Conservation (phyloP, 2,888 invertebrate genomes). For the Eustalomyia histrio region DNA sequence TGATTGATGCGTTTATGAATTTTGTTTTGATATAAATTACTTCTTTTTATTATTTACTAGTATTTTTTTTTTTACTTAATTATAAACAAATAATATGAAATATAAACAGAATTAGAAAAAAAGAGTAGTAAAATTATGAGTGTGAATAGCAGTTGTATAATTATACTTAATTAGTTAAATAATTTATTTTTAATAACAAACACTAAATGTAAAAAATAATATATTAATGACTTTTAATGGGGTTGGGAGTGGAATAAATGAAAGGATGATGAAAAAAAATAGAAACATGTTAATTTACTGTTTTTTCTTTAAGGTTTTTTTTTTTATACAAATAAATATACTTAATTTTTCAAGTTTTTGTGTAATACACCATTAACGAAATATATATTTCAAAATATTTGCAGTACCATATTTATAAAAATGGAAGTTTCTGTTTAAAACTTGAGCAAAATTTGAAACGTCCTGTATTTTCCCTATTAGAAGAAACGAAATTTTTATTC, state of each 20-base stretch:
- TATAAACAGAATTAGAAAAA: not conserved
- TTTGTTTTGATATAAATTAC: not conserved
- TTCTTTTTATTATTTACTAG: not conserved
- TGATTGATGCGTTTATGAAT: not conserved
- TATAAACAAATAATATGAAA: conserved; percentile 7
- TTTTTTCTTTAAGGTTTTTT: not conserved
- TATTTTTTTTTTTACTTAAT: not conserved
- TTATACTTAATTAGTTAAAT: conserved; percentile 37
- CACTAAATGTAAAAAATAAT: conserved; percentile 31
- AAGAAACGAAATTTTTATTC: too few species aligned
- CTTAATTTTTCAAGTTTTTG: not conserved
- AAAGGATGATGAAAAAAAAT: conserved; percentile 23
- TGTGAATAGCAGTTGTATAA: conserved; percentile 27
- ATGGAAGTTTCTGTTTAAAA: too few species aligned
- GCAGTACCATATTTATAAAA: too few species aligned
- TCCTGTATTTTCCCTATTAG: too few species aligned
- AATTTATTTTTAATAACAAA: conserved; percentile 41
- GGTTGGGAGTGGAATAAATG: conserved; percentile 18
- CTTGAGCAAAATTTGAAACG: too few species aligned
- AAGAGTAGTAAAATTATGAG: conserved; percentile 1
- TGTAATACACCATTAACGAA: not conserved
- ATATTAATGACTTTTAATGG: conserved; percentile 39
- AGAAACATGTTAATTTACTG: conserved; percentile 7
- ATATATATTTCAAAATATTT: too few species aligned
- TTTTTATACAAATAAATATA: too few species aligned